Percentiles rank a stretch among this genome's conserved stretches.
Conservation (phyloP, 2,113 vertebrate species). For the Actenoides hombroni region DNA sequence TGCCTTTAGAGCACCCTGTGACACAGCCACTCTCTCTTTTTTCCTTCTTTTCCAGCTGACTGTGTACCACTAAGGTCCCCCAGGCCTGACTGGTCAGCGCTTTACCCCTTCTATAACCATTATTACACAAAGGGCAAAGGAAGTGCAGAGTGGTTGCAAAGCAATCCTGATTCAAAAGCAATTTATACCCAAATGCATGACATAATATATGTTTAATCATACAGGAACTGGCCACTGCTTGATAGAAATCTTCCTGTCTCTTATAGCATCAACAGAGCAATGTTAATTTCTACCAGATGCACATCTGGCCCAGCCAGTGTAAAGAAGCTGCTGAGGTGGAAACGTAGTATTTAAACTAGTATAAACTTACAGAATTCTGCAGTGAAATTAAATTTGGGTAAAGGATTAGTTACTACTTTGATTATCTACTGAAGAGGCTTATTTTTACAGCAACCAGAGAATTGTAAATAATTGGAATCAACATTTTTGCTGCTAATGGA, state of each 20-base stretch:
- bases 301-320: neutral
- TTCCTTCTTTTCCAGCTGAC: neutral
- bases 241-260: constrained; percentile 52
- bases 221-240: neutral
- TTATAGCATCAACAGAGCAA: neutral
- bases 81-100: neutral
- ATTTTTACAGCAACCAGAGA: constrained; percentile 2
- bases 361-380: neutral
- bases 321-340: neutral
- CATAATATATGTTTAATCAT: constrained; percentile 16
- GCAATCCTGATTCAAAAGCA: neutral
- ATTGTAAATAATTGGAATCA: neutral
- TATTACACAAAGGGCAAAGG: neutral
- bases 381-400: neutral
- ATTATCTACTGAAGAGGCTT: neutral
- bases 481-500: neutral
- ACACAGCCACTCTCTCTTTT: neutral
- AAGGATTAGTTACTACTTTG: neutral
- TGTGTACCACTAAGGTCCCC: neutral
- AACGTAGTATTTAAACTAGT: constrained; percentile 16
- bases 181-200: neutral
- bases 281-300: constrained; percentile 39
- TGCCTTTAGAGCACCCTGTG: neutral
- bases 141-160: neutral
- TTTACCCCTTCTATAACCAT: neutral